These are phyloP conservation scores for Heliconius ethilla DNA, from an alignment of 2,888 invertebrate species.

Conservation along the genomic window DNA sequence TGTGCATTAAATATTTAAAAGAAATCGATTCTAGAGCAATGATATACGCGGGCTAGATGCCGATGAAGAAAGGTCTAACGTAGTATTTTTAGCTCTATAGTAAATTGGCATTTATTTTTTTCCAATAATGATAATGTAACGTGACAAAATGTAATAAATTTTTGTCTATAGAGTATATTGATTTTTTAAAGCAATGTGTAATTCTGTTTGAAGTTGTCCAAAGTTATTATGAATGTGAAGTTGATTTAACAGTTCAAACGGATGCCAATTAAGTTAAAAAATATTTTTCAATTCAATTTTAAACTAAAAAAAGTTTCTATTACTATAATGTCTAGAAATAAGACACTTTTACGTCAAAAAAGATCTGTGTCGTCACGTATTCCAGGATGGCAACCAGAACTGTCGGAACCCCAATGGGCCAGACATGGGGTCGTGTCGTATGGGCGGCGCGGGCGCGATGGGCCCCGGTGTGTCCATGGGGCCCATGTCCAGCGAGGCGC, in stretches of 20 bases:
- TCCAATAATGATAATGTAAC: slow-evolving; percentile 7
- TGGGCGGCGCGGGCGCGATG: slow-evolving; percentile 70
- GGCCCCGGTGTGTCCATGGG: slow-evolving; percentile 76
- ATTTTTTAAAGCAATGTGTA: neutral
- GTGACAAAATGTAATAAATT: slow-evolving; percentile 8
- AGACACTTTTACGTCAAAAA: slow-evolving; percentile 21
- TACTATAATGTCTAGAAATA: slow-evolving; percentile 3
- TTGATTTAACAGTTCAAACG: neutral
- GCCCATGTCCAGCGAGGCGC: slow-evolving; percentile 84
- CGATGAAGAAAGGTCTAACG: slow-evolving; percentile 5
- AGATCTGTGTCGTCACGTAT: slow-evolving; percentile 26
- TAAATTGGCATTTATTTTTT: neutral
- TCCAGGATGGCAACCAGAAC: slow-evolving; percentile 71
- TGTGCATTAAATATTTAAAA: slow-evolving; percentile 28
- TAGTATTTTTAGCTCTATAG: neutral
- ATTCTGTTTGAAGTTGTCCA: neutral
- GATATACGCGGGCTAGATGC: slow-evolving; percentile 21
- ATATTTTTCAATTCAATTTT: neutral
- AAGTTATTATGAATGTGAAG: neutral
- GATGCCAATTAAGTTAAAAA: neutral
- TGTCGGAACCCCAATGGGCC: slow-evolving; percentile 76
- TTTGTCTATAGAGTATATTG: neutral
- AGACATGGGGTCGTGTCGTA: slow-evolving; percentile 76
- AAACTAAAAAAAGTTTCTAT: neutral
- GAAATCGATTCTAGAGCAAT: slow-evolving; percentile 23